phyloP scores from a whole-genome alignment of 2,797 vertebrate genomes.

The Hyperoplus lanceolatus region DNA sequence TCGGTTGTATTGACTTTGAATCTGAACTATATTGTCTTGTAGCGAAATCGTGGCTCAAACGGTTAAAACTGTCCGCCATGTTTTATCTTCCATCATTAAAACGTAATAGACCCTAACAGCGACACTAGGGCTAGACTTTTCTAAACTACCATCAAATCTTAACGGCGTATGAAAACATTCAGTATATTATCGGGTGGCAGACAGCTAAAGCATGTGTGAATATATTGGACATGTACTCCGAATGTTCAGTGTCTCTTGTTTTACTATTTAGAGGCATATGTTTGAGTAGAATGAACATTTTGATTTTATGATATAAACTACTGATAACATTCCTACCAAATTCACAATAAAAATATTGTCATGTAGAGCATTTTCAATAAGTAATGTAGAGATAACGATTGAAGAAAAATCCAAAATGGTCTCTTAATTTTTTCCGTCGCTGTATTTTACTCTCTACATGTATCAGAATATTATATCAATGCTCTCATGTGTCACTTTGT shows the following conservation, averaged over 20 bases:
- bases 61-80: slow-evolving; percentile 11
- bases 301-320: too few relatives aligned
- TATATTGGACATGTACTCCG: not conserved
- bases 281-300: too few relatives aligned
- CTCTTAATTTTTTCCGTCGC: too few relatives aligned
- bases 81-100: slow-evolving; percentile 39
- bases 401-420: too few relatives aligned
- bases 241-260: not conserved
- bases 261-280: too few relatives aligned
- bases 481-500: not conserved
- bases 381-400: too few relatives aligned
- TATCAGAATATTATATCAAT: not conserved
- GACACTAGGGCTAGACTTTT: not conserved
- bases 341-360: too few relatives aligned
- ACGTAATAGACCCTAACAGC: slow-evolving; percentile 13
- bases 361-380: too few relatives aligned
- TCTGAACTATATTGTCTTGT: slow-evolving; percentile 27
- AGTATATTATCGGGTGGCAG: not conserved
- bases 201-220: slow-evolving; percentile 13
- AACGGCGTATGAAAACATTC: slow-evolving; percentile 12
- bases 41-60: slow-evolving; percentile 1
- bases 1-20: slow-evolving; percentile 20
- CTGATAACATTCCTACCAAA: too few relatives aligned
- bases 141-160: slow-evolving; percentile 29
- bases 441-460: not conserved